Evolutionary conservation across 2,888 invertebrate genomes (phyloP), one percentile per base, ranked within the genome.

Genomic region (Lepidocyrtinus sp.): DNA sequence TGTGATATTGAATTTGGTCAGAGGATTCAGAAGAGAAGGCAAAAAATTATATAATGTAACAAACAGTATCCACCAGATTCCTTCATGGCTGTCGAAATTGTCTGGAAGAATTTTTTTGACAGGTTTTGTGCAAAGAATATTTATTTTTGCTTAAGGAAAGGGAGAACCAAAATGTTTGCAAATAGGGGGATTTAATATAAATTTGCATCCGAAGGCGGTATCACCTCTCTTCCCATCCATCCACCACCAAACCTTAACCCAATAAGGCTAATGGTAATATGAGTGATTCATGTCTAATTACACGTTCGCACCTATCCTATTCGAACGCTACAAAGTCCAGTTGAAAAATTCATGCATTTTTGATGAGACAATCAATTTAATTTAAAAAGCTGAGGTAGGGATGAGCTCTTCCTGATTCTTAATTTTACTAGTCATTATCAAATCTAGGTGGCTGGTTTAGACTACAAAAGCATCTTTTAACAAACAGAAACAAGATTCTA

Each of bases 1-100:
- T n/a, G n/a, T 59, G 59, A 59, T 59, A 59, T 21, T 59, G 22
- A 59, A 59, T 21, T 59, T 59, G 59, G 19, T 22, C n/a, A 59
- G 12, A 36, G 12, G 7, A 36, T 12, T 36, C 36, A 12, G 7
- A 21, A 2, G 21, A 21, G n/a, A n/a, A 21, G 9, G 55, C n/a
- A 59, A 59, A 21, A 9, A 36, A 59, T 21, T 59, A 21, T 21
- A n/a, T 55, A 12, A 55, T 55, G 17, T 55, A n/a, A 7, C 17
- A n/a, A 59, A 1, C 19, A 59, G 22, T 2, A 12, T 59, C 7
- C 22, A n/a, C 36, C 5, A 5, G 12, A 5, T 36, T 36, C 36
- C 12, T 7, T 59, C 59, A n/a, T 59, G 59, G 7, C 22, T 7
- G 5, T 19, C 5, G 22, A 21, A 59, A 59, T 21, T 59, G n/a